phyloP scores from a whole-genome alignment of 2,797 vertebrate genomes.

The Austrolebias charrua region DNA sequence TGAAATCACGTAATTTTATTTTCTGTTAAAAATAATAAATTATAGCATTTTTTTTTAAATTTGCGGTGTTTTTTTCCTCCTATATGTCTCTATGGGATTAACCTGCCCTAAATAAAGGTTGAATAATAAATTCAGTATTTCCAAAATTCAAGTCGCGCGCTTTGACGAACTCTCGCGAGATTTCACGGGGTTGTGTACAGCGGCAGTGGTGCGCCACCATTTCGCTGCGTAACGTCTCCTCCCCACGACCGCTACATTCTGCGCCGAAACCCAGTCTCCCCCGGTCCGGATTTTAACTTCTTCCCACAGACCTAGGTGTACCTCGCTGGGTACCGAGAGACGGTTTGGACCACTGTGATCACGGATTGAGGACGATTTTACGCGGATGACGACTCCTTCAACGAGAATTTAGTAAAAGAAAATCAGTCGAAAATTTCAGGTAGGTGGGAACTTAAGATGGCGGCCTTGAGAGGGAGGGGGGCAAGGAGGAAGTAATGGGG shows the following conservation, averaged over 20 bases:
- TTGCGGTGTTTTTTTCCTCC: too few species aligned
- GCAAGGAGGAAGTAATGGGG: slow-evolving; percentile 73
- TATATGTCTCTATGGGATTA: too few species aligned
- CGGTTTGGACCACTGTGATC: slow-evolving; percentile 75
- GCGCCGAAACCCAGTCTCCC: slow-evolving; percentile 82
- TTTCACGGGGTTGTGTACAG: slow-evolving; percentile 67
- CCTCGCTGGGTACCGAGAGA: slow-evolving; percentile 88
- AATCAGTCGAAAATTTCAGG: slow-evolving; percentile 85
- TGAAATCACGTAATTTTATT: too few species aligned
- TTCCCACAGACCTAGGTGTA: slow-evolving; percentile 80
- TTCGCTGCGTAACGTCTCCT: slow-evolving; percentile 89
- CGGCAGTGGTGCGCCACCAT: slow-evolving; percentile 83
- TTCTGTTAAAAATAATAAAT: too few species aligned
- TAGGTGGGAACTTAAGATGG: slow-evolving; percentile 89
- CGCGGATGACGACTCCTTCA: slow-evolving; percentile 86
- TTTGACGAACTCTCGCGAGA: slow-evolving; percentile 73
- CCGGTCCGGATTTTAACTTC: slow-evolving; percentile 83
- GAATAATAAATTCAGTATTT: too few species aligned
- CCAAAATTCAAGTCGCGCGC: slow-evolving; percentile 75
- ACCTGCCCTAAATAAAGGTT: too few species aligned
- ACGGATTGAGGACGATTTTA: slow-evolving; percentile 85
- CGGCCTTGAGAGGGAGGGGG: slow-evolving; percentile 75
- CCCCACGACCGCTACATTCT: slow-evolving; percentile 86
- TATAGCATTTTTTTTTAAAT: too few species aligned
- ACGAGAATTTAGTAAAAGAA: slow-evolving; percentile 89